phyloP scores from a whole-genome alignment of 2,888 invertebrate species.

The Syritta pipiens region DNA sequence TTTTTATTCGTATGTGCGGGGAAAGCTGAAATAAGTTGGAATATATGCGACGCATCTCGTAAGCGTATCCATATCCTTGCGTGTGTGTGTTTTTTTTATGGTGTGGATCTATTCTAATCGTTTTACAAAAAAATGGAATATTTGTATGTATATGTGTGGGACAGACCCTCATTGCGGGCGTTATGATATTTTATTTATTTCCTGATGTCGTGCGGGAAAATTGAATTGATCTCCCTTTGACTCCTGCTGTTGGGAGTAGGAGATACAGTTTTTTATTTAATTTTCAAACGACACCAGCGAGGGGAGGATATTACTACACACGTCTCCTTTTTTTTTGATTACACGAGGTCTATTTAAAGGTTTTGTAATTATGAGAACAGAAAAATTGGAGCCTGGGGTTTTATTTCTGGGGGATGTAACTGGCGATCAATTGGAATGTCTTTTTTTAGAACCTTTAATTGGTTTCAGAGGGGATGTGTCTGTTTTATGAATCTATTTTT shows the following conservation, averaged over 20 bases:
- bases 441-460: no score
- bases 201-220: constrained; percentile 36
- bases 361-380: not conserved
- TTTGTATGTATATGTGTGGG: no score
- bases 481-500: no score
- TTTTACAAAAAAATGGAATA: not conserved
- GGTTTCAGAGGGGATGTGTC: no score
- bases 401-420: no score
- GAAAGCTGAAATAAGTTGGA: constrained; percentile 30
- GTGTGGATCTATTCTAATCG: constrained; percentile 28
- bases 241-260: not conserved
- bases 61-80: no score
- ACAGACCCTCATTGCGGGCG: not conserved
- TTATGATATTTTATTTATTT: constrained; percentile 51
- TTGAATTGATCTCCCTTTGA: constrained; percentile 47
- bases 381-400: no score
- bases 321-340: not conserved
- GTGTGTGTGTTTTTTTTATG: constrained; percentile 9
- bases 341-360: not conserved
- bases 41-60: not conserved
- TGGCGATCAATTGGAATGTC: no score
- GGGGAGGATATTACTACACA: not conserved
- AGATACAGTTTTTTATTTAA: constrained; percentile 1
- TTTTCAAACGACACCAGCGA: not conserved
- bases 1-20: not conserved